Conservation (phyloP, 2,797 vertebrate species). For the Anolis apletophallus region DNA sequence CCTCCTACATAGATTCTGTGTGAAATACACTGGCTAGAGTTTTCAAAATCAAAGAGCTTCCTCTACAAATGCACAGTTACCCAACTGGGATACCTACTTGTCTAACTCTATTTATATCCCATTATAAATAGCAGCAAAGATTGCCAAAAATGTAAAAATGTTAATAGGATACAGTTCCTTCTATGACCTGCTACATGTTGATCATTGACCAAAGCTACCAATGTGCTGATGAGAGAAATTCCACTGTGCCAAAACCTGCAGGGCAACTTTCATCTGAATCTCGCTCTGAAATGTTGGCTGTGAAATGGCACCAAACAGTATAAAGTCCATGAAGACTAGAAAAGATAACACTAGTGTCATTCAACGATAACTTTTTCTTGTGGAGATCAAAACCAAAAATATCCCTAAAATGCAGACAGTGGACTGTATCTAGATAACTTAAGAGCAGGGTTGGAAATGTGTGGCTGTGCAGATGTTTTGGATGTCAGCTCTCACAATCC, state of each 20-base stretch:
- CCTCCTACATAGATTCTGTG: not conserved
- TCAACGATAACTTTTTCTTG: not conserved
- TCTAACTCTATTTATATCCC: not conserved
- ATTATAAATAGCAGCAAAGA: not conserved
- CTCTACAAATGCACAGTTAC: not conserved
- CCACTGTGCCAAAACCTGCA: not conserved
- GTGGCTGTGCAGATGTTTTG: not conserved
- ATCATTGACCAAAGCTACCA: not conserved
- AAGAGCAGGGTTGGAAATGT: not conserved
- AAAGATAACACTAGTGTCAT: not conserved
- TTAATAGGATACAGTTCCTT: not conserved
- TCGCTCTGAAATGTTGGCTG: not conserved
- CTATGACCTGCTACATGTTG: not conserved
- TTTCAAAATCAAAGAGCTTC: not conserved
- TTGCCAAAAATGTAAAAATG: not conserved
- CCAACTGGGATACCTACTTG: not conserved
- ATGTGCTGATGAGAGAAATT: not conserved
- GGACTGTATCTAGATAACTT: not conserved
- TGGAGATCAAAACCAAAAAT: not conserved
- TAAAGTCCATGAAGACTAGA: not conserved
- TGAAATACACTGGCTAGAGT: no score
- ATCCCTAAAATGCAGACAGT: not conserved
- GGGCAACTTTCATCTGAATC: not conserved
- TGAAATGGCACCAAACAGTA: not conserved
- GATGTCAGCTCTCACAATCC: not conserved